Evolutionary conservation across 2,113 vertebrate genomes (phyloP).

Genomic region (Cephalopterus ornatus): DNA sequence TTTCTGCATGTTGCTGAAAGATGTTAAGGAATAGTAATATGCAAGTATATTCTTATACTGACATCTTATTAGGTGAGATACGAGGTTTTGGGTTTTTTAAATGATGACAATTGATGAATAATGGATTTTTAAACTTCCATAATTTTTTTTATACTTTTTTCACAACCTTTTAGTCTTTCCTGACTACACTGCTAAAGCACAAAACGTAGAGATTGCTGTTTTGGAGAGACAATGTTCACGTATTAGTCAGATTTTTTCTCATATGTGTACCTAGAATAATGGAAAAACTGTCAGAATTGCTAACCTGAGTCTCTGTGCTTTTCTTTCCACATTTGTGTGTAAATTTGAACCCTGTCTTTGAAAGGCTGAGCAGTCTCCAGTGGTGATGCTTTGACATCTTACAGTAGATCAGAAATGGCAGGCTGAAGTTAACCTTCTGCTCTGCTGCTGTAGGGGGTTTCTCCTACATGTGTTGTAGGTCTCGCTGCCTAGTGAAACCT

Average conservation of each 20-base stretch:
- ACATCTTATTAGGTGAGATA: slow-evolving; percentile 44
- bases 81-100: slow-evolving; percentile 18
- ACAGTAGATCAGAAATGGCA: slow-evolving; percentile 38
- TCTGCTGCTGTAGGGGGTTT: background rate
- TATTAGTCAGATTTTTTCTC: background rate
- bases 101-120: slow-evolving; percentile 18
- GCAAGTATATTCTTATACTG: slow-evolving; percentile 60
- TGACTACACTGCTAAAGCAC: slow-evolving; percentile 59
- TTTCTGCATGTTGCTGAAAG: slow-evolving; percentile 48
- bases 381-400: slow-evolving; percentile 45
- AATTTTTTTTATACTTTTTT: slow-evolving; percentile 44
- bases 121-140: slow-evolving; percentile 26
- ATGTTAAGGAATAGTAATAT: slow-evolving; percentile 58
- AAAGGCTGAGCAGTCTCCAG: background rate
- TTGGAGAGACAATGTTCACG: background rate
- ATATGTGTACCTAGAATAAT: background rate
- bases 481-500: background rate
- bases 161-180: slow-evolving; percentile 62
- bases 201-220: background rate
- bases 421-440: background rate
- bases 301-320: background rate
- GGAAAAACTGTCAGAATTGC: background rate
- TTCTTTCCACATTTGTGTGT: background rate
- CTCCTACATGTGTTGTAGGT: background rate
- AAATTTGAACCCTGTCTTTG: background rate